Percentiles rank a stretch among this genome's conserved stretches.
Conservation (phyloP, 2,113 vertebrate species). For the Pampusana beccarii region DNA sequence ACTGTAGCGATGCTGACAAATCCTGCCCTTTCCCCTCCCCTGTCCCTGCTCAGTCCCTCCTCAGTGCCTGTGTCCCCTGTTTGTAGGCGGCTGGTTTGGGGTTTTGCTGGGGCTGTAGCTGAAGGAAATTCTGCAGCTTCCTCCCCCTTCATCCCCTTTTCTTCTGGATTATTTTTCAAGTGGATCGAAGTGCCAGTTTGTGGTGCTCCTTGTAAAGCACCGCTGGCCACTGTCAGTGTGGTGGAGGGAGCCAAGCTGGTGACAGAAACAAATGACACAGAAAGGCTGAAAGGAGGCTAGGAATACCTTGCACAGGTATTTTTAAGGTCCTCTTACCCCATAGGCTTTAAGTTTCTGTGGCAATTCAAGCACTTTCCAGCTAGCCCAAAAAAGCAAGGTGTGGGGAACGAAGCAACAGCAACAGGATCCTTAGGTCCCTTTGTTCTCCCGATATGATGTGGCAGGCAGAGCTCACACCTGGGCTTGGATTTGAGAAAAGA, state of each 20-base stretch:
- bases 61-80: rapidly evolving
- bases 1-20: not conserved
- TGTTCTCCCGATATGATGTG: not conserved
- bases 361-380: not conserved
- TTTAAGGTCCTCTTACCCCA: not conserved
- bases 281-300: not conserved
- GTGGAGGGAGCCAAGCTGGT: not conserved
- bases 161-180: not conserved
- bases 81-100: not conserved
- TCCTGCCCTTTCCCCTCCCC: not conserved
- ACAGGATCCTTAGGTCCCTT: not conserved
- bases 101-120: not conserved
- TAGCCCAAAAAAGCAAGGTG: not conserved
- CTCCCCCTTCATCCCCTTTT: not conserved
- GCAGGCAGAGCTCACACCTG: not conserved
- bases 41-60: not conserved
- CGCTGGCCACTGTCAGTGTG: rapidly evolving
- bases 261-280: not conserved
- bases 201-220: not conserved
- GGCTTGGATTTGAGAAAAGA: not conserved
- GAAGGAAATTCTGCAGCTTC: not conserved
- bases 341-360: not conserved
- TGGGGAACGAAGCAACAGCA: not conserved
- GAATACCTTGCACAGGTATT: not conserved
- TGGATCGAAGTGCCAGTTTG: rapidly evolving